These are phyloP conservation scores for Leptinotarsa rubiginosa DNA, from an alignment of 2,888 invertebrate species.

Conservation along the genomic window DNA sequence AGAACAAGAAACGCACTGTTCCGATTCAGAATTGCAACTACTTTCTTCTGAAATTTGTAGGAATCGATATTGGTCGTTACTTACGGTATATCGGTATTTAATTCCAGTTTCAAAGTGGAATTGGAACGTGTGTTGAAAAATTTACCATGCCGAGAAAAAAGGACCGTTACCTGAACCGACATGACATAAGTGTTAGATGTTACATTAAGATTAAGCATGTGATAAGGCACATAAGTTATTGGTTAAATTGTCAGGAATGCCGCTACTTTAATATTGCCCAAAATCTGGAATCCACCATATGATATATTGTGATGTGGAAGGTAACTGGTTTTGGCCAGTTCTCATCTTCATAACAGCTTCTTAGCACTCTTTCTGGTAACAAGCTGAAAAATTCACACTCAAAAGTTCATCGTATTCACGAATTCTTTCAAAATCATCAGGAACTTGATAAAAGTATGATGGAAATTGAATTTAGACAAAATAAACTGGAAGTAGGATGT, in stretches of 20 bases:
- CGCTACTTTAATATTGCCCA: not conserved
- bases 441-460: no score
- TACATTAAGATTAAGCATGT: conserved; percentile 4
- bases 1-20: not conserved
- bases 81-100: conserved; percentile 15
- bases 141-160: not conserved
- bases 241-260: not conserved
- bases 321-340: no score
- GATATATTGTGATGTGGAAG: no score
- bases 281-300: no score
- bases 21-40: conserved; percentile 2
- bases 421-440: no score
- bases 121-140: conserved; percentile 19
- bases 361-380: no score
- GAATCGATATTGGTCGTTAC: not conserved
- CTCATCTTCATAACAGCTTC: no score
- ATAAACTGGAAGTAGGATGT: no score
- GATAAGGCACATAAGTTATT: not conserved
- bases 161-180: conserved; percentile 14
- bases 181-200: conserved; percentile 17
- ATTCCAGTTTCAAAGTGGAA: conserved; percentile 22
- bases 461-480: no score
- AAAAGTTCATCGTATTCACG: no score
- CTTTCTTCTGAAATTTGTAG: conserved; percentile 3
- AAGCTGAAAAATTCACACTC: no score